These are phyloP conservation scores for Tenthredo livida DNA, from an alignment of 2,888 invertebrate species.

Conservation along the genomic window DNA sequence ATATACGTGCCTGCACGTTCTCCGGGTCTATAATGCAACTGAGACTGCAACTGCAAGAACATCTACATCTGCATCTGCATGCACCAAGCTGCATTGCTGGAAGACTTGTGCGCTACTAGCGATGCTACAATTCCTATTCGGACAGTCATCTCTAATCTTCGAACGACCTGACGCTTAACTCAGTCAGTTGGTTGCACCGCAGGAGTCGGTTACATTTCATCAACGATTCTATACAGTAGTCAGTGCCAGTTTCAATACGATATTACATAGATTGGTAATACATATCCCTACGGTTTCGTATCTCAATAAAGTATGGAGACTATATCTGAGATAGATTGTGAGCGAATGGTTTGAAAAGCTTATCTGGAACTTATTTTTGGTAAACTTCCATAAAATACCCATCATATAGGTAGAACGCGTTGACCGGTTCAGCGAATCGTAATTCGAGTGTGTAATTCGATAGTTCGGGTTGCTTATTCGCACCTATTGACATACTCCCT, in stretches of 20 bases:
- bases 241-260: not conserved
- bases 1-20: constrained; percentile 1
- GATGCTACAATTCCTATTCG: constrained; percentile 37
- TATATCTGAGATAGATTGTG: constrained; percentile 12
- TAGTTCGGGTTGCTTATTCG: not conserved
- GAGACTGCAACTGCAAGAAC: constrained; percentile 59
- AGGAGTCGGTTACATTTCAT: constrained; percentile 31
- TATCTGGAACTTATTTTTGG: not conserved
- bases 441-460: not conserved
- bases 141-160: constrained; percentile 48
- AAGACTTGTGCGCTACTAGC: constrained; percentile 38
- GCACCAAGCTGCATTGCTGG: constrained; percentile 51
- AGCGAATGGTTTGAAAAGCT: not conserved
- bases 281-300: not conserved
- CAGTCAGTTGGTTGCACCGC: constrained; percentile 26
- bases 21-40: constrained; percentile 37
- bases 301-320: not conserved
- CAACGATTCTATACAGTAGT: not conserved
- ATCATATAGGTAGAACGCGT: not conserved
- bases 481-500: not conserved
- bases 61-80: constrained; percentile 53
- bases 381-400: not conserved
- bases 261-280: not conserved
- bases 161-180: constrained; percentile 15
- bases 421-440: too few species aligned